Evolutionary conservation across 2,888 invertebrate genomes (phyloP), one percentile per base, ranked within the genome.

Genomic region (Phyllotreta striolata): DNA sequence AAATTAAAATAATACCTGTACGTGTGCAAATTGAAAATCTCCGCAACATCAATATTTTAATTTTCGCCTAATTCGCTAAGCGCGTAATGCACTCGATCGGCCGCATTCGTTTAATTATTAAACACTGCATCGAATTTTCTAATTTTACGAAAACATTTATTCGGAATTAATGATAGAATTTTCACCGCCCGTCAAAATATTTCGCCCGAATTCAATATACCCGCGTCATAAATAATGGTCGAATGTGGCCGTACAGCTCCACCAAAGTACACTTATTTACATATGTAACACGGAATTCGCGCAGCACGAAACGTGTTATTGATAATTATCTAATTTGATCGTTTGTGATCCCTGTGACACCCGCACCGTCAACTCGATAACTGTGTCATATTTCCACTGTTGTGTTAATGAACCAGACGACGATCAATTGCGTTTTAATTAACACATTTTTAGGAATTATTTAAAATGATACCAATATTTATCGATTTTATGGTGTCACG

Each of bases 221-320:
- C 24, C 24, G 37, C 8, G 37, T 49, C 49, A 49, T 49, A 49
- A 49, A 49, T 49, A 49, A 55, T 55, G 13, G 12, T 40, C 13
- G 47, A 37, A 62, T 55, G 47, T 35, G 39, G 47, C 13, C 44
- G 24, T 24, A 24, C 3, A 47, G 37, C 38, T 13, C n/a, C 47
- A 55, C 10, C 35, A 49, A 55, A 55, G 47, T 44, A 55, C 61
- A 61, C 55, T 59, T 62, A 62, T 62, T 62, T 62, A 62, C 61
- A 62, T 62, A 62, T 62, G 61, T 62, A 62, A 62, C 55, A 55
- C 43, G 55, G 37, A 55, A 62, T 62, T 55, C 41, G 41, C 34
- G n/a, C 24, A 13, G 41, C 35, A 55, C 55, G 49, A 62, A 55
- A 55, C 61, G 47, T 62, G 61, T 62, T 62, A 55, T 62, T 55